These are phyloP conservation scores for Dryas iulia DNA, from an alignment of 1,140 invertebrate genomes.

Conservation along the genomic window DNA sequence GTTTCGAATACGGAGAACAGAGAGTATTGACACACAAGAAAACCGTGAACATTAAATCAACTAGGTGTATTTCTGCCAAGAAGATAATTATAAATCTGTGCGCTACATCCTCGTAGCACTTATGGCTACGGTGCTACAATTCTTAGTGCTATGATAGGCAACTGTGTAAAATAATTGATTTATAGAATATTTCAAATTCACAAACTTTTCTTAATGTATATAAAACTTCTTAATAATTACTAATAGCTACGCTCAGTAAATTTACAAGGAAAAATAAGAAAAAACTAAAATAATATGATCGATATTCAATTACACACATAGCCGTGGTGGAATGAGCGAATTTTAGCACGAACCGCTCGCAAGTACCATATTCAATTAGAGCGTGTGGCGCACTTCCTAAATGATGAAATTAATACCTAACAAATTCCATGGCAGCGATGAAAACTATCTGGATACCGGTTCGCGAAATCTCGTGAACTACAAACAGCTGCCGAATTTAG, in stretches of 20 bases:
- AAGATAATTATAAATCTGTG: no score
- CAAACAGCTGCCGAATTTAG: background rate
- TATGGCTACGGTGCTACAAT: background rate
- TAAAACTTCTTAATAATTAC: no score
- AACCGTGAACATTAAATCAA: no score
- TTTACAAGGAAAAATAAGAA: no score
- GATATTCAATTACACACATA: no score
- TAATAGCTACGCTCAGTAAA: no score
- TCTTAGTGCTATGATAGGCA: background rate
- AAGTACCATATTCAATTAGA: slow-evolving; percentile 49
- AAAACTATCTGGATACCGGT: background rate
- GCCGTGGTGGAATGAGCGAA: background rate
- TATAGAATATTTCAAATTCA: background rate
- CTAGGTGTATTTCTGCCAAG: no score
- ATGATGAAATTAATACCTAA: slow-evolving; percentile 44
- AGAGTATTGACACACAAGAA: no score
- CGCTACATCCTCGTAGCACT: background rate
- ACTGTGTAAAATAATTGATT: background rate
- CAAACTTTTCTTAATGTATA: no score
- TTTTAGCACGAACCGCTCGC: slow-evolving; percentile 22
- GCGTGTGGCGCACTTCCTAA: background rate
- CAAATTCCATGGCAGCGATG: slow-evolving; percentile 29
- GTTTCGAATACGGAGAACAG: no score
- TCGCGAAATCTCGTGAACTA: slow-evolving; percentile 9
- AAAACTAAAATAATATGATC: no score